Evolutionary conservation across 2,888 invertebrate species (phyloP), one percentile per base, ranked within the genome.

Genomic region (Muschampia plurimacula): DNA sequence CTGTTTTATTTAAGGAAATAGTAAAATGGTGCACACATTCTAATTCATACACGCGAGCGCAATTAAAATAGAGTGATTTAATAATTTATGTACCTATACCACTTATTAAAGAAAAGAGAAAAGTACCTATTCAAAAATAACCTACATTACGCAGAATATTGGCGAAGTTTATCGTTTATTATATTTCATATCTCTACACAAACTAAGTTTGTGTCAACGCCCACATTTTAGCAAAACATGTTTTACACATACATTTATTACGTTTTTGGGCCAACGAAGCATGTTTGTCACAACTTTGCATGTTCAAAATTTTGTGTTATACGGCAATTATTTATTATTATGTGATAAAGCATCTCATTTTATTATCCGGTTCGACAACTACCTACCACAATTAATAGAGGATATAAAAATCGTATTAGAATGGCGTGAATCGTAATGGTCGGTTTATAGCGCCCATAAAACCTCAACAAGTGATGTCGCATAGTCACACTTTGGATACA

Each of bases 391-490:
- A 90, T 89, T 90, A 89, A 89, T 87, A 84, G 74, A 80, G 83
- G 82, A 82, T 83, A 88, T 89, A 90, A 89, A 89, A 90, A 86
- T 86, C 85, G 87, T 87, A 89, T 89, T 86, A 89, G 85, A 88
- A 85, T 84, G 83, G 85, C 87, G 88, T 89, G 89, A 89, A 91
- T 89, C 82, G 86, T 88, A 88, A 89, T 87, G 82, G 84, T 80
- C 82, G 77, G 82, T 90, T 91, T 91, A 91, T 87, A 80, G 83
- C 73, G 74, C 77, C 83, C 79, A 88, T 91, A 89, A 91, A 92
- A 83, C 81, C 83, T 86, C 85, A 85, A 88, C 88, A 88, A 85
- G 85, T 82, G 76, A 83, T 84, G 86, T 88, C 87, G 83, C 85
- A 82, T 82, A 80, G 83, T 84, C 83, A 84, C 83, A 83, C 78